These are phyloP conservation scores for Coilia nasus DNA, from an alignment of 2,797 vertebrate genomes.

Conservation along the genomic window DNA sequence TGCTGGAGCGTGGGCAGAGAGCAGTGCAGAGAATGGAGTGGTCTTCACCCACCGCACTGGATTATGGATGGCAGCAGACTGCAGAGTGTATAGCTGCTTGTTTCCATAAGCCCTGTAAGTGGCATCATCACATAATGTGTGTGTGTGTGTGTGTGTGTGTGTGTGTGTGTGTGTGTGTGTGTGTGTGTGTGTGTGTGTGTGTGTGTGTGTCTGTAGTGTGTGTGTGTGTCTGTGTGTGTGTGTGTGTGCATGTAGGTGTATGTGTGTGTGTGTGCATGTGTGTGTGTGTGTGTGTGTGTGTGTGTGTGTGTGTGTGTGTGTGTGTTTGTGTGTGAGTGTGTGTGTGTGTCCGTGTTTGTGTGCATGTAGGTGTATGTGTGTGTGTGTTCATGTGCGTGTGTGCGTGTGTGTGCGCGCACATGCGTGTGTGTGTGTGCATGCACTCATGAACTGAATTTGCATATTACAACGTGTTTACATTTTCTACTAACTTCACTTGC, in stretches of 20 bases:
- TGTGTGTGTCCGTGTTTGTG: not conserved
- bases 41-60: not conserved
- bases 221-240: too few species aligned
- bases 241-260: not conserved
- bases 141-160: too few species aligned
- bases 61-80: not conserved
- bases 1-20: not conserved
- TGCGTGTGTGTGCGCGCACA: too few species aligned
- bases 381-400: too few species aligned
- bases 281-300: not conserved
- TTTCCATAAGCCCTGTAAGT: not conserved
- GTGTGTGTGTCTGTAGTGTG: too few species aligned
- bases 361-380: not conserved
- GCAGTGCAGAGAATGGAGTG: not conserved
- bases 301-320: too few species aligned
- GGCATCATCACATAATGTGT: not conserved
- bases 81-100: not conserved
- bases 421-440: too few species aligned
- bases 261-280: not conserved
- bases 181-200: too few species aligned
- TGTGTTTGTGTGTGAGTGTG: too few species aligned
- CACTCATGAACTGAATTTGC: too few species aligned
- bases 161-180: too few species aligned
- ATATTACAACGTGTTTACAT: too few species aligned
- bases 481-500: not conserved